Conservation (phyloP, 1,140 invertebrate species). For the Colletes gigas region DNA sequence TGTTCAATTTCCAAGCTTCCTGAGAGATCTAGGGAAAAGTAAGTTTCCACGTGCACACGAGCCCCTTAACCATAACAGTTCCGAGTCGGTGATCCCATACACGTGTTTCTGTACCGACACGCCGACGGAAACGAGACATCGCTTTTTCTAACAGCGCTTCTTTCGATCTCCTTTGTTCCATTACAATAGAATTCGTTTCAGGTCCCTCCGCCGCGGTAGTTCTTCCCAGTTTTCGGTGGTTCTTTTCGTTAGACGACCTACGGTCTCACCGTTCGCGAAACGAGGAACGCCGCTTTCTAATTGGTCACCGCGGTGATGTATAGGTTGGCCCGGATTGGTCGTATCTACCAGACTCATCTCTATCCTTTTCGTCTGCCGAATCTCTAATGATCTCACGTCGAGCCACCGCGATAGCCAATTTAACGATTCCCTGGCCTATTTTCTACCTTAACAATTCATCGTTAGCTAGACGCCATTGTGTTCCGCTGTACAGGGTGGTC, state of each 20-base stretch:
- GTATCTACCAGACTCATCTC: slow-evolving; percentile 72
- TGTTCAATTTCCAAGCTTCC: no score
- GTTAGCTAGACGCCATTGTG: slow-evolving; percentile 17
- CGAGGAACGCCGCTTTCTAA: slow-evolving; percentile 67
- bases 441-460: slow-evolving; percentile 61
- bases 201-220: background rate
- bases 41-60: background rate
- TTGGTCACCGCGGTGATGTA: slow-evolving; percentile 73
- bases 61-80: background rate
- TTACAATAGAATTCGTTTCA: slow-evolving; percentile 24
- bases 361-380: slow-evolving; percentile 27
- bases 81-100: background rate
- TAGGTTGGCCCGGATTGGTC: slow-evolving; percentile 64
- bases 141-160: background rate
- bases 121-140: background rate
- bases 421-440: slow-evolving; percentile 65
- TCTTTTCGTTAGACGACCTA: slow-evolving; percentile 33
- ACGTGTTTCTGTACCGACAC: background rate
- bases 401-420: slow-evolving; percentile 64
- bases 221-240: slow-evolving; percentile 40
- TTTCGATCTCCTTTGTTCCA: slow-evolving; percentile 13
- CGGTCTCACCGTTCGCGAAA: slow-evolving; percentile 44
- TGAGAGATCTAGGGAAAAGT: background rate
- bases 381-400: slow-evolving; percentile 65
- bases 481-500: background rate